Evolutionary conservation across 2,797 vertebrate genomes (phyloP).

Genomic region (Lophotriccus pileatus): DNA sequence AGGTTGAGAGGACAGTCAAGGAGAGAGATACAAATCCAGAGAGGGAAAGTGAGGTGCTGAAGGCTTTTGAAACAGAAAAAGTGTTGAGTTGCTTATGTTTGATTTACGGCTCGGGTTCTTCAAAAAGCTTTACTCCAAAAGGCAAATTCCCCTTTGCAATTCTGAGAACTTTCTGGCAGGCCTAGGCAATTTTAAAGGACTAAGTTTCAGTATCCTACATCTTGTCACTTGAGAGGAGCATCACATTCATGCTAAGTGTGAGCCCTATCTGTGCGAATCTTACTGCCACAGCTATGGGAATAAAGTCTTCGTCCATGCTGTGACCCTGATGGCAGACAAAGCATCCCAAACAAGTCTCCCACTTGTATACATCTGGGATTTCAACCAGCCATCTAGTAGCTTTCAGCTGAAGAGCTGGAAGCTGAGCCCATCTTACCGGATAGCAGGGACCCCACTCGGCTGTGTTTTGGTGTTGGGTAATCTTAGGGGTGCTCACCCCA

Average conservation of each 20-base stretch:
- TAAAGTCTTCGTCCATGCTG: background rate
- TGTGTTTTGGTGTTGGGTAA: background rate
- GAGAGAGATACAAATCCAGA: background rate
- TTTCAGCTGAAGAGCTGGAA: background rate
- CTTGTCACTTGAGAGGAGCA: background rate
- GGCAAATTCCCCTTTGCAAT: background rate
- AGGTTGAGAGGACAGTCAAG: background rate
- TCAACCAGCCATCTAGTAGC: background rate
- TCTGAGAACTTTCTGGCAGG: background rate
- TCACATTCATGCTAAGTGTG: background rate
- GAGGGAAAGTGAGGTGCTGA: background rate
- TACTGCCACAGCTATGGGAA: background rate
- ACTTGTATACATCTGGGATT: background rate
- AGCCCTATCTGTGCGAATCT: background rate
- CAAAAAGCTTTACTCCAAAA: background rate
- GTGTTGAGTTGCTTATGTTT: background rate
- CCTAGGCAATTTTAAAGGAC: background rate
- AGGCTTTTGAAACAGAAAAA: background rate
- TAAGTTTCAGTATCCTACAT: background rate
- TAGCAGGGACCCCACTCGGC: background rate
- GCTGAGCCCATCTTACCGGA: rapidly evolving
- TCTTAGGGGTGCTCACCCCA: background rate
- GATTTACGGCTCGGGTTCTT: background rate
- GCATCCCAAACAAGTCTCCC: background rate
- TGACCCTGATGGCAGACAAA: background rate